phyloP scores from a whole-genome alignment of 2,888 invertebrate species.

The Callinectes sapidus region DNA sequence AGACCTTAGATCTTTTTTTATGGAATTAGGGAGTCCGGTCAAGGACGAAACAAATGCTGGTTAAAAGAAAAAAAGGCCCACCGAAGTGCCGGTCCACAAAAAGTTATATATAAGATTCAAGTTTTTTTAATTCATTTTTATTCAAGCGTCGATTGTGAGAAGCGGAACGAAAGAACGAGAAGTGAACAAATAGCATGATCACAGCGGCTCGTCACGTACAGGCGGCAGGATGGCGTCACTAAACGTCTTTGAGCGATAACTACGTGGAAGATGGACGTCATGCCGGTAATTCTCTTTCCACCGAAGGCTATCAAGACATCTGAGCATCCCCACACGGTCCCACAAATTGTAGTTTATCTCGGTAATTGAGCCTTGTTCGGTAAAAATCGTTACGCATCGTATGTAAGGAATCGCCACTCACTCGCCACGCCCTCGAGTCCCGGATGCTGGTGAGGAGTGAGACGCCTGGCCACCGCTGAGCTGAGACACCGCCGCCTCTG shows the following conservation, averaged over 20 bases:
- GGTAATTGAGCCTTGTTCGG: not conserved
- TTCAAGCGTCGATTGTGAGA: not conserved
- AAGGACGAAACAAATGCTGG: too few species aligned
- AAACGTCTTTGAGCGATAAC: not conserved
- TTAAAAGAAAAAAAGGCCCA: too few species aligned
- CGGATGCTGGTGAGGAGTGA: not conserved
- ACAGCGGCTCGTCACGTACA: not conserved
- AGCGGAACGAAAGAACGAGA: not conserved
- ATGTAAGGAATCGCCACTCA: not conserved
- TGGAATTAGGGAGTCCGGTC: too few species aligned
- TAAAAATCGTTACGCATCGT: constrained; percentile 4
- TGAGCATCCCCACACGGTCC: not conserved
- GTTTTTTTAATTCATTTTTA: too few species aligned
- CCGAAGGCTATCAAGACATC: not conserved
- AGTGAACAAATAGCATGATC: not conserved
- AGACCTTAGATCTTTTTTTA: not conserved
- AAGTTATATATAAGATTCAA: too few species aligned
- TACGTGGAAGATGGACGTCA: constrained; percentile 5
- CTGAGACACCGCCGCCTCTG: not conserved
- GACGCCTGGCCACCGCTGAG: not conserved
- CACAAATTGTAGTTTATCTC: not conserved
- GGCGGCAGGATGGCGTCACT: not conserved
- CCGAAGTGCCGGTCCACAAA: too few species aligned
- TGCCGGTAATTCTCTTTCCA: not conserved
- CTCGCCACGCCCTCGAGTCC: not conserved